Base-by-base conservation (phyloP, 2,113 vertebrate species). In the Microcebus lehilahytsara region DNA sequence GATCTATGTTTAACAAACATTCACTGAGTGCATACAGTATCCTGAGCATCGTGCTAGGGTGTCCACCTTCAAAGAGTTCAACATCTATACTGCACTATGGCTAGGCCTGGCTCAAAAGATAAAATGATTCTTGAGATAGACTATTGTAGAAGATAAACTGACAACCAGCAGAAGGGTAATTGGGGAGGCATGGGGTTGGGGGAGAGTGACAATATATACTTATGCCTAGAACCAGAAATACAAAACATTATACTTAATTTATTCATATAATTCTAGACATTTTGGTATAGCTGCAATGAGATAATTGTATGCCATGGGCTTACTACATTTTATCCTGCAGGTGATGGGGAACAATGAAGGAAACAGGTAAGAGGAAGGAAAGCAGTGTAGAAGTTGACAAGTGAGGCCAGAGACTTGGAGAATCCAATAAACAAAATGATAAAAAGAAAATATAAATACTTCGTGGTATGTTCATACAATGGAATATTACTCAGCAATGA, bases 391-490 rank as follows among this genome's bases (percentile, higher is more conserved):
- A 85, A 37, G 34, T 27, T 75, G 27, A 74, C 22, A 97, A 93
- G 64, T 94, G 53, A 81, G n/a, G n/a, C 62, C 56, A 78, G 60
- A 91, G 40, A 87, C 5, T 30, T 42, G 30, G 42, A 72, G 40
- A 89, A 66, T 30, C n/a, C 32, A 91, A 88, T n/a, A 80, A 95
- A 46, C 22, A 79, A 87, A 96, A 90, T 51, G 60, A 78, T 9
- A 79, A 12, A 80, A 8, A 92, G n/a, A 97, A 53, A 22, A 49
- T 3, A 85, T 40, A 77, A 94, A 79, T 58, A 64, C 69, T 30
- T 9, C 71, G 37, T 64, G 17, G 9, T 77, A 62, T 23, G n/a
- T 46, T 93, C 23, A 84, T 20, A 89, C 17, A 93, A 49, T 13
- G 25, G 5, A 93, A 17, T 83, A 89, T 89, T 85, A 91, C 20